Base-by-base conservation (phyloP, 2,888 invertebrate genomes). In the Caenorhabditis imperialis region DNA sequence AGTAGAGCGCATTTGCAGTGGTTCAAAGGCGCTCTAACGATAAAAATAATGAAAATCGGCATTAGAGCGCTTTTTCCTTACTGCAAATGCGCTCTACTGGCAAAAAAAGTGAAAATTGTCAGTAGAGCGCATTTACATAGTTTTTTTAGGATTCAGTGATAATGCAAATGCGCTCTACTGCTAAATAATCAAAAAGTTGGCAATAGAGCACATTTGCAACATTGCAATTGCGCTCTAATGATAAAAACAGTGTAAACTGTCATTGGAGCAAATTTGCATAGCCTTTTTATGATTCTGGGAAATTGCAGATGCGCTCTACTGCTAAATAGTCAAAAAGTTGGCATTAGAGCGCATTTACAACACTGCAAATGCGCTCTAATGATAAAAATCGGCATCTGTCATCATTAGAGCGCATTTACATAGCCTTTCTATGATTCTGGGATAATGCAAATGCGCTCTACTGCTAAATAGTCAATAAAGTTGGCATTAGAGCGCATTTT, bases 171-270 rank as follows among this genome's bases (percentile, higher is more conserved):
- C 40, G 40, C 40, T 40, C 40, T 18, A 40, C 5, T 40, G 40
- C n/a, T n/a, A n/a, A n/a, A n/a, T n/a, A n/a, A n/a, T n/a, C n/a
- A n/a, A 40, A 40, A n/a, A n/a, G 3, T 40, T 40, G 8, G 20
- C 48, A 16, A n/a, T 48, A n/a, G 48, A 48, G 12, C 48, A 10
- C 50, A 50, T 30, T 27, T 50, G 18, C n/a, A 27, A 50, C 10
- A 20, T 8, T 7, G 35, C 35, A 50, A 50, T n/a, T 48, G 23
- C 30, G 48, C 44, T 14, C 40, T 30, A 47, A 12, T 25, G 30
- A n/a, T n/a, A 47, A 10, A 22, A 53, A 14, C 25, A 16, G 33
- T 53, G 18, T 53, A 16, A 10, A 16, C n/a, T n/a, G n/a, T n/a
- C n/a, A n/a, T n/a, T n/a, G n/a, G n/a, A n/a, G n/a, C n/a, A n/a